Evolutionary conservation across 2,888 invertebrate species (phyloP), one percentile per base, ranked within the genome.

Genomic region (Helobdella robusta): DNA sequence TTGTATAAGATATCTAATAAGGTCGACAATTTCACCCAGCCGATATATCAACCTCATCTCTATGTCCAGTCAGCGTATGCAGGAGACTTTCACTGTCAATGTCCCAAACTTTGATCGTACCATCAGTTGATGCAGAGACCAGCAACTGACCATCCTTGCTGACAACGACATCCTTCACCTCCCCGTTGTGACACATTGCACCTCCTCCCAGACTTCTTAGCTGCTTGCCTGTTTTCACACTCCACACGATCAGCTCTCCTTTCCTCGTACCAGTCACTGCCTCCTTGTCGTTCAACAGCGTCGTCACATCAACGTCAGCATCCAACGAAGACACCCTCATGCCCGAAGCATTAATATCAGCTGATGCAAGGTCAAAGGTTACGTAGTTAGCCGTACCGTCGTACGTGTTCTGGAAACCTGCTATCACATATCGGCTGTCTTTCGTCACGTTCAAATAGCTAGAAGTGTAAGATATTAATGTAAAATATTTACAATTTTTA

Each of bases 171-270:
- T 77, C 75, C 70, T 77, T 78, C 23, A 80, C 75, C 70, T 77
- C 78, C 8, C 73, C 70, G 35, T 72, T 67, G 70, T 79, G 79
- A n/a, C 78, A 78, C 35, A 50, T 30, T 5, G 32, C 8, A 15
- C 62, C 62, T n/a, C 48, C 62, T 32, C 62, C 62, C 25, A 62
- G n/a, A 20, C n/a, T 25, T 44, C 62, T 48, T 18, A 62, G 30
- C 50, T 46, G 32, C 25, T 48, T 40, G 36, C 62, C 62, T 2
- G 77, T 78, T 20, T 75, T 70, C 67, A 79, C 69, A 67, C 75
- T 78, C 79, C 79, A 79, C 64, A 79, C 74, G 35, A 76, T 73
- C n/a, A 79, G 73, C 64, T 79, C 78, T 36, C 79, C 79, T 66
- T 77, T 77, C 36, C 77, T 70, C n/a, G 78, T 74, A 30, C 79